Evolutionary conservation across 2,113 vertebrate genomes (phyloP).

Genomic region (Formicarius rufipectus): DNA sequence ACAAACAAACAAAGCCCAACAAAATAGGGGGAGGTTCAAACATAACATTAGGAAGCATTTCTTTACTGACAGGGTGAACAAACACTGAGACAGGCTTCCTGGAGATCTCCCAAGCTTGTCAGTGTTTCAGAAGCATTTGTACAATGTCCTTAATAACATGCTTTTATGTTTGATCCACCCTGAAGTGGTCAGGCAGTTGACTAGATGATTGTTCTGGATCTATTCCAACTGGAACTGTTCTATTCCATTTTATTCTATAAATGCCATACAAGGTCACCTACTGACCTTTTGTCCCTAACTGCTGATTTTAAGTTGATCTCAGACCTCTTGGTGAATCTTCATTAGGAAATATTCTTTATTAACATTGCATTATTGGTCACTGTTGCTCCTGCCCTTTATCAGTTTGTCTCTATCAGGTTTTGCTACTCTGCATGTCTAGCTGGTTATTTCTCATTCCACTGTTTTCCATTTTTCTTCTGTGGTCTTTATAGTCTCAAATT

Average conservation of each 20-base stretch:
- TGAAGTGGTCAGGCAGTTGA: not conserved
- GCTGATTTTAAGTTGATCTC: not conserved
- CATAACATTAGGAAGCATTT: not conserved
- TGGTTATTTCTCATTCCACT: not conserved
- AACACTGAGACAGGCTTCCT: not conserved
- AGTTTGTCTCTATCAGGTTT: not conserved
- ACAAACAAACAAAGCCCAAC: not conserved
- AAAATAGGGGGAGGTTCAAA: not conserved
- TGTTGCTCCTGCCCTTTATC: not conserved
- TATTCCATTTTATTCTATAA: not conserved
- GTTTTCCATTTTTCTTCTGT: not conserved
- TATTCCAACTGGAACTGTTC: not conserved
- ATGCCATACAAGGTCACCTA: not conserved
- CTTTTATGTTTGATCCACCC: not conserved
- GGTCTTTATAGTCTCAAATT: not conserved
- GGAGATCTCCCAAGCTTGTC: not conserved
- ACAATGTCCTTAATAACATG: not conserved
- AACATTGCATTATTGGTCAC: not conserved
- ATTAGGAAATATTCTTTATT: not conserved
- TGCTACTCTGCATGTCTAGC: not conserved
- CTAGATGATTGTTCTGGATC: not conserved
- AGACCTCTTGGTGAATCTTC: not conserved
- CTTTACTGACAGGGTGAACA: not conserved
- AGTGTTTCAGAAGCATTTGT: not conserved
- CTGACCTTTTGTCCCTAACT: fast-evolving